Base-by-base conservation (phyloP, 2,113 vertebrate species). In the Nothocercus nigrocapillus region DNA sequence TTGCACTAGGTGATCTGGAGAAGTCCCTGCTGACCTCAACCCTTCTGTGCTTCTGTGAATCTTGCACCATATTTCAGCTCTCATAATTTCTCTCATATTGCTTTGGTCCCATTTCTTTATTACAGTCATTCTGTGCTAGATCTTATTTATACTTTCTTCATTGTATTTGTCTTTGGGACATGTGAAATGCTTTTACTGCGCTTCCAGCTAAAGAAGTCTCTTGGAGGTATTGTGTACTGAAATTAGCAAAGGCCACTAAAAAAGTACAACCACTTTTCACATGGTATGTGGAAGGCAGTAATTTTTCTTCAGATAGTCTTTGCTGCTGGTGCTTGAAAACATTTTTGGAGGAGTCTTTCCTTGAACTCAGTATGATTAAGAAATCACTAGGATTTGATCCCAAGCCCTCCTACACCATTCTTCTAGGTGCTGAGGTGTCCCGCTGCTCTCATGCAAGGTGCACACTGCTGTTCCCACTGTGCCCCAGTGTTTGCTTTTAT, bases 191-290 rank as follows among this genome's bases (percentile, higher is more conserved):
- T 74, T 34, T 56, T 84, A 63, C n/a, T 58, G 10, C 77, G 53
- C 40, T 59, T 21, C 5, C 67, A 38, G 20, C 30, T 66, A 30
- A 32, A 32, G 34, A 36, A n/a, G 45, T 12, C 36, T 12, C 21
- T 32, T 2, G 1, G 13, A n/a, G 45, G 42, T 68, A 6, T 16
- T 0, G 1, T 36, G 28, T 28, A 8, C 49, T 40, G 13, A 28
- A 42, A 74, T 25, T 68, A 42, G 44, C 47, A 40, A 53, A 36
- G 16, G 53, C 63, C 13, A 34, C 68, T 24, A 64, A 38, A 63
- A n/a, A 34, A 27, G 30, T 27, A 28, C 30, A 88, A 64, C 51
- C 45, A 36, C 36, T 36, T 36, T 36, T 36, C 36, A 36, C 36
- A 36, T 8, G 36, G 36, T 36, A 36, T 36, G 27, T 47, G 49